Conservation (phyloP, 2,113 vertebrate genomes). For the Elanus axillaris region DNA sequence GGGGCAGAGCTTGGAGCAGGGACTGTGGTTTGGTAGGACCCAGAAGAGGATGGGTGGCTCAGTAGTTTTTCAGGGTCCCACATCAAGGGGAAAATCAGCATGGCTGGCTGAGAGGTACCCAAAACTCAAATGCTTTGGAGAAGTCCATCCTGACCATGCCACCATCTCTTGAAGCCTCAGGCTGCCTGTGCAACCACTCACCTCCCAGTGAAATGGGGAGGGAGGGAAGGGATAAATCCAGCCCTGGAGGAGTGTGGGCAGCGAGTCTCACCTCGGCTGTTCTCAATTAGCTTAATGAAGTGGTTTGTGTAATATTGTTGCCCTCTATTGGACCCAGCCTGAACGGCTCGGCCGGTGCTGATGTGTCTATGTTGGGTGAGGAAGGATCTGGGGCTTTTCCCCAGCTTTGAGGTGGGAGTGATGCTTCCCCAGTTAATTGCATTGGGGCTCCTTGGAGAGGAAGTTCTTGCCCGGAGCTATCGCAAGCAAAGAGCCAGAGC, state of each 20-base stretch:
- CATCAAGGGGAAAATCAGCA: neutral
- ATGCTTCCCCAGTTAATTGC: neutral
- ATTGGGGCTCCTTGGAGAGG: neutral
- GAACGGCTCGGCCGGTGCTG: neutral
- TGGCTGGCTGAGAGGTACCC: neutral
- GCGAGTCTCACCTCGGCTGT: neutral
- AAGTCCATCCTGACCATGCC: rapidly evolving
- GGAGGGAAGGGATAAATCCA: neutral
- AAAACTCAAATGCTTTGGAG: neutral
- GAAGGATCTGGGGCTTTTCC: neutral
- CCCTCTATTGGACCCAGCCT: constrained; percentile 51
- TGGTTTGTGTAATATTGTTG: neutral
- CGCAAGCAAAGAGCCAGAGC: constrained; percentile 2
- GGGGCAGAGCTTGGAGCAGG: neutral
- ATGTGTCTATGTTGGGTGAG: rapidly evolving
- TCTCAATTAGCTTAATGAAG: neutral
- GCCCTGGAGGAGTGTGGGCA: neutral
- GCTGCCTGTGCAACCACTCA: neutral
- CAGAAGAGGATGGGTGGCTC: neutral
- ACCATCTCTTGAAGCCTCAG: rapidly evolving
- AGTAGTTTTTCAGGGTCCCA: neutral
- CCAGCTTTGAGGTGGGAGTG: neutral
- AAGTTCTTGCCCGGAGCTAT: neutral
- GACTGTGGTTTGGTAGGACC: neutral
- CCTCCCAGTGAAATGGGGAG: neutral